Conservation (phyloP, 2,113 vertebrate genomes). For the Synodontis membranacea region DNA sequence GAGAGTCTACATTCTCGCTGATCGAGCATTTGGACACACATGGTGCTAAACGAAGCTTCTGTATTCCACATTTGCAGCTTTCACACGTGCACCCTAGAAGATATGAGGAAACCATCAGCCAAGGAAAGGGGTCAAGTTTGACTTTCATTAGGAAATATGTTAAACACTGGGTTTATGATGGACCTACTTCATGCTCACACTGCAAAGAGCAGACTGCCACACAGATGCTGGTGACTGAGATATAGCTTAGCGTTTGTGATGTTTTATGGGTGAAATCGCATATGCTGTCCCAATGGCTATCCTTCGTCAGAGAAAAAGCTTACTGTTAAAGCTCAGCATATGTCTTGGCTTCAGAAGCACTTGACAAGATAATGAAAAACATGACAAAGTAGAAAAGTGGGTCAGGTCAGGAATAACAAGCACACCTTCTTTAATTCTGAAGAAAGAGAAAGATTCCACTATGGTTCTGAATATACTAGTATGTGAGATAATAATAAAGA, state of each 20-base stretch:
- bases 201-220: slow-evolving; percentile 40
- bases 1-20: slow-evolving; percentile 48
- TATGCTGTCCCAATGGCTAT: slow-evolving; percentile 30
- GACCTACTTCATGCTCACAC: slow-evolving; percentile 10
- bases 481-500: slow-evolving; percentile 18
- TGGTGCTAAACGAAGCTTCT: slow-evolving; percentile 48
- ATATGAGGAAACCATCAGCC: slow-evolving; percentile 26
- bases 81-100: background rate
- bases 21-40: slow-evolving; percentile 47
- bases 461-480: slow-evolving; percentile 16
- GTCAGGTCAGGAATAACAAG: slow-evolving; percentile 32
- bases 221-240: slow-evolving; percentile 63
- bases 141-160: slow-evolving; percentile 64
- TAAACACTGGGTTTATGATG: slow-evolving; percentile 57
- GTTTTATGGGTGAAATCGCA: slow-evolving; percentile 49
- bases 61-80: slow-evolving; percentile 45
- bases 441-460: background rate
- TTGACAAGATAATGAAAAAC: slow-evolving; percentile 44
- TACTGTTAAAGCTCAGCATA: slow-evolving; percentile 52
- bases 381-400: slow-evolving; percentile 33
- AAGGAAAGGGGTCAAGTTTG: slow-evolving; percentile 48
- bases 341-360: slow-evolving; percentile 42
- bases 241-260: slow-evolving; percentile 49
- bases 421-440: background rate
- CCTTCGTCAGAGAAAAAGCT: slow-evolving; percentile 27